Conservation (phyloP, 2,888 invertebrate genomes). For the Rhingia rostrata region DNA sequence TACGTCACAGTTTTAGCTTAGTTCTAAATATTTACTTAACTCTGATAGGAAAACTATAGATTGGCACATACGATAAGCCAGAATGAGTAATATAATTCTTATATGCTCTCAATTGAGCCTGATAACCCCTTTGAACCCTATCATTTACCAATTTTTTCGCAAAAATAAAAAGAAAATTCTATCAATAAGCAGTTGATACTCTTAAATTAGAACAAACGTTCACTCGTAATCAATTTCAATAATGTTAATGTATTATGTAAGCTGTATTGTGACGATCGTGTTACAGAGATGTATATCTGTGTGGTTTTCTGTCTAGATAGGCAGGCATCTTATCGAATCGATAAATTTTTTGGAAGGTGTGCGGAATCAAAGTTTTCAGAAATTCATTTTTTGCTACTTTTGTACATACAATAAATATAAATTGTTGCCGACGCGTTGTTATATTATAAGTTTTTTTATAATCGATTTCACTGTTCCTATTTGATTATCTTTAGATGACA, state of each 20-base stretch:
- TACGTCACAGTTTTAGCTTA: too few relatives aligned
- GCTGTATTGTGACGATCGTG: neutral
- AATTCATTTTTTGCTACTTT: neutral
- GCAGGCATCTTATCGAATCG: neutral
- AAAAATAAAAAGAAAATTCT: neutral
- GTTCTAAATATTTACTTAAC: too few relatives aligned
- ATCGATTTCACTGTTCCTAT: neutral
- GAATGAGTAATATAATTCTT: too few relatives aligned
- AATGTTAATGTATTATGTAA: neutral
- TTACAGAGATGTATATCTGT: neutral
- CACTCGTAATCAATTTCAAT: conserved; percentile 1
- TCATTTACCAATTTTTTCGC: neutral
- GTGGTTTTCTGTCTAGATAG: conserved; percentile 30
- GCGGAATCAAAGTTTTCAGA: neutral
- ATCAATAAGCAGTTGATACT: neutral
- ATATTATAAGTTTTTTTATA: neutral
- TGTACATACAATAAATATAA: neutral
- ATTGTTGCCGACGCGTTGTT: neutral
- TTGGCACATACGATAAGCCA: too few relatives aligned
- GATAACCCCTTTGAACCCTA: conserved; percentile 9
- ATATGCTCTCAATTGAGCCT: neutral
- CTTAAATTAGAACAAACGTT: neutral
- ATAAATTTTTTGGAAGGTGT: neutral
- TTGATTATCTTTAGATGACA: neutral
- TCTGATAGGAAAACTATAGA: too few relatives aligned